phyloP scores from a whole-genome alignment of 2,797 vertebrate genomes.

The Adelosebastes latens region DNA sequence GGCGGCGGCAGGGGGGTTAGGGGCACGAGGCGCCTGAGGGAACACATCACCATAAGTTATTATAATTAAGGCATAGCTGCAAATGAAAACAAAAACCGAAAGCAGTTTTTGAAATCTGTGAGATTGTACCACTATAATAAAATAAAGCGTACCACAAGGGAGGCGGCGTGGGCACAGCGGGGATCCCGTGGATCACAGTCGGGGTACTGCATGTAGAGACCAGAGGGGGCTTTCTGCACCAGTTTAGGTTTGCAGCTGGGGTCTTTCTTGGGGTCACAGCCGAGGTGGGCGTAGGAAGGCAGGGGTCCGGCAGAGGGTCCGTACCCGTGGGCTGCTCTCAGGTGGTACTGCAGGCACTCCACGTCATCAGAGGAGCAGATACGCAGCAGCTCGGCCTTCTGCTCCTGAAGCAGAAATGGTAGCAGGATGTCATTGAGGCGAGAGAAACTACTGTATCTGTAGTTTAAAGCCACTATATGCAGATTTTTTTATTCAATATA shows the following conservation, averaged over 20 bases:
- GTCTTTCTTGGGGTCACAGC: slow-evolving; percentile 82
- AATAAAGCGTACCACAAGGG: slow-evolving; percentile 54
- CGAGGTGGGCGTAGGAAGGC: slow-evolving; percentile 83
- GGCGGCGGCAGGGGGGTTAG: slow-evolving; percentile 51
- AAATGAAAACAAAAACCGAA: neutral
- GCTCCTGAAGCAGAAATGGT: slow-evolving; percentile 57
- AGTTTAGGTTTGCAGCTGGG: slow-evolving; percentile 72
- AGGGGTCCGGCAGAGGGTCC: slow-evolving; percentile 58
- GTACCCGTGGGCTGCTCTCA: slow-evolving; percentile 81
- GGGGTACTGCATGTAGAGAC: slow-evolving; percentile 76
- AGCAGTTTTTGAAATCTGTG: neutral
- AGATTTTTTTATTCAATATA: neutral
- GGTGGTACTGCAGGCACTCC: slow-evolving; percentile 86
- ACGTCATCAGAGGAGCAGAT: slow-evolving; percentile 82
- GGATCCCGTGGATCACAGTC: slow-evolving; percentile 82
- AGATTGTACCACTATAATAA: neutral
- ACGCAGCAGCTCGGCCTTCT: slow-evolving; percentile 82
- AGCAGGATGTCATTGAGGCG: neutral
- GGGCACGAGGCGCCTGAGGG: slow-evolving; percentile 65
- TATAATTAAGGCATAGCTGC: neutral
- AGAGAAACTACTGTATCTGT: neutral
- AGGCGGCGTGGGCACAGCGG: slow-evolving; percentile 73
- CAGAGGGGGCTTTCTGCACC: slow-evolving; percentile 76
- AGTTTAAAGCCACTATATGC: neutral
- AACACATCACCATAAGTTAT: neutral